A percentile compares a stretch with the other conserved stretches of the same genome.
These are phyloP conservation scores for Squalus acanthias DNA, from an alignment of 2,797 vertebrate species.

Conservation along the genomic window DNA sequence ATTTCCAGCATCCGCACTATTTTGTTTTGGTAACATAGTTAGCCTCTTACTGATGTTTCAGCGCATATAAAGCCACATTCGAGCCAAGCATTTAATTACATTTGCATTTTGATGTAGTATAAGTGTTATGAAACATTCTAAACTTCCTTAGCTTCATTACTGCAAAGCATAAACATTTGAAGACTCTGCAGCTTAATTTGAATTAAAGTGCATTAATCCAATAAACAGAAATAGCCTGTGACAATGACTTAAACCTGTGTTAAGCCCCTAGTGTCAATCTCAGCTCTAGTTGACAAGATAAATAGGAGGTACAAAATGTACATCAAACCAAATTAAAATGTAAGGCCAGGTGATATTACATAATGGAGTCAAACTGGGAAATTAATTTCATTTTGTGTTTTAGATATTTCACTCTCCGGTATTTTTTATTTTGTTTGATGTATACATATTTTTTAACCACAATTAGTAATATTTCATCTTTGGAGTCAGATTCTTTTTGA, in stretches of 20 bases:
- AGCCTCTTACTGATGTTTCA: background rate
- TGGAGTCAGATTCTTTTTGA: background rate
- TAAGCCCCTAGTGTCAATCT: background rate
- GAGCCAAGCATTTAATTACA: background rate
- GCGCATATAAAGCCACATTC: background rate
- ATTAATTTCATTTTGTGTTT: background rate
- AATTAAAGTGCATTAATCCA: slow-evolving; percentile 9
- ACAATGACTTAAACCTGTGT: background rate
- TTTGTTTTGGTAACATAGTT: background rate
- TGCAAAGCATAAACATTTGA: background rate
- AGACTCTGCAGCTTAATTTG: background rate
- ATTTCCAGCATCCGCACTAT: too few relatives aligned
- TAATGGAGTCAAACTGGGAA: background rate
- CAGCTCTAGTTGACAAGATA: background rate
- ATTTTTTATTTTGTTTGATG: background rate
- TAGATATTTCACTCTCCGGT: background rate
- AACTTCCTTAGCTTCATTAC: background rate
- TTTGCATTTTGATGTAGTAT: background rate
- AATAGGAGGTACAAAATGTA: background rate
- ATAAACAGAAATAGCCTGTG: slow-evolving; percentile 11
- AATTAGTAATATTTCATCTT: too few relatives aligned
- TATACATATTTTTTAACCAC: background rate
- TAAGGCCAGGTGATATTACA: background rate
- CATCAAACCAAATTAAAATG: background rate
- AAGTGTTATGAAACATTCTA: background rate